Conservation (phyloP, 2,888 invertebrate genomes). For the Hypena proboscidalis region DNA sequence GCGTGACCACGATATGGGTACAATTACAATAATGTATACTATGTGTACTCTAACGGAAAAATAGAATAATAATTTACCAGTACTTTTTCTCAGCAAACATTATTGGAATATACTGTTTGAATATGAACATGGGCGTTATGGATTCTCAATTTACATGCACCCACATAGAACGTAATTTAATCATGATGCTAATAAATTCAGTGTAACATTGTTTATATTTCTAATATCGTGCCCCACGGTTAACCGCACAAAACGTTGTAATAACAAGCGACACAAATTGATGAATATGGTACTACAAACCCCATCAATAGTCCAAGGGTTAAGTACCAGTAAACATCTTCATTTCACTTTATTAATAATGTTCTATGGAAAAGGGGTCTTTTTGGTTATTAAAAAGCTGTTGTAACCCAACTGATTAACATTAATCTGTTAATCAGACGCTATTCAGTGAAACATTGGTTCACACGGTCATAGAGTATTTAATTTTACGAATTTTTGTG, state of each 20-base stretch:
- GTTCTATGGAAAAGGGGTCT: constrained; percentile 59
- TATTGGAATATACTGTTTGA: constrained; percentile 24
- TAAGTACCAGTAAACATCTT: constrained; percentile 78
- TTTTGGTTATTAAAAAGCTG: constrained; percentile 47
- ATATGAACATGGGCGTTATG: constrained; percentile 30
- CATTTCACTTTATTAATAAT: constrained; percentile 69
- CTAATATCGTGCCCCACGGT: too few species aligned
- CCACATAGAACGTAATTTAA: constrained; percentile 31
- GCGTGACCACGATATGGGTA: constrained; percentile 45
- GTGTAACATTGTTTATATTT: constrained; percentile 19
- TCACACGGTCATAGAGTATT: constrained; percentile 64
- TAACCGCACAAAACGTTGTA: constrained; percentile 18
- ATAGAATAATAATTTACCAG: constrained; percentile 20
- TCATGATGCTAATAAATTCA: constrained; percentile 19
- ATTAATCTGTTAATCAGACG: constrained; percentile 52
- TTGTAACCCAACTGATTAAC: constrained; percentile 44
- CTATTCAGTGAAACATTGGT: constrained; percentile 58
- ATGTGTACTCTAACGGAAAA: constrained; percentile 32
- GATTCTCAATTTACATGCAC: constrained; percentile 27
- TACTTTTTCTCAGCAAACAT: constrained; percentile 20
- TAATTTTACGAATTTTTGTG: constrained; percentile 39
- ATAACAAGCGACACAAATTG: constrained; percentile 63
- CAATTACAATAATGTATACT: constrained; percentile 43
- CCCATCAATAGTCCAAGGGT: constrained; percentile 66
- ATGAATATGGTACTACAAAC: constrained; percentile 57